Conservation (phyloP, 2,888 invertebrate genomes). For the Lepidonotus clava region DNA sequence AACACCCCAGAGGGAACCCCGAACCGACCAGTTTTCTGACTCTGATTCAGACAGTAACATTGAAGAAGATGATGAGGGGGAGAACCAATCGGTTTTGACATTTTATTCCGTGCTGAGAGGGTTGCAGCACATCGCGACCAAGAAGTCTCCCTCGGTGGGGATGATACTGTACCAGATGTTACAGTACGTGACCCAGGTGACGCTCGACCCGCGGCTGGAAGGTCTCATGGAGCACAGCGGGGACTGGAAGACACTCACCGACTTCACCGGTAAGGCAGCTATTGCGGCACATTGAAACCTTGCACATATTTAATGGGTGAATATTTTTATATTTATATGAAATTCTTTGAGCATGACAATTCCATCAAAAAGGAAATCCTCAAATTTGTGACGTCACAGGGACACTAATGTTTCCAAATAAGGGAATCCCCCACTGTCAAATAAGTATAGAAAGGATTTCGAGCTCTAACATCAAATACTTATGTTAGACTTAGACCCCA, state of each 20-base stretch:
- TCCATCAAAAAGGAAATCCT: too few species aligned
- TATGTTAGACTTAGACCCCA: too few species aligned
- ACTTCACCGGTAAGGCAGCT: slow-evolving; percentile 53
- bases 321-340: too few species aligned
- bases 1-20: background rate
- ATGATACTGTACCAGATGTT: slow-evolving; percentile 57
- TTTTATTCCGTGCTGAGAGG: background rate
- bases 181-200: slow-evolving; percentile 55
- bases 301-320: too few species aligned
- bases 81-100: background rate
- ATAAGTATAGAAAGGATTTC: too few species aligned
- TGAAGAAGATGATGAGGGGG: background rate
- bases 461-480: too few species aligned
- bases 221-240: slow-evolving; percentile 55
- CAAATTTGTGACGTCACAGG: too few species aligned
- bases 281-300: too few species aligned
- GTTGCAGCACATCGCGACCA: background rate
- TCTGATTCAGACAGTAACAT: background rate
- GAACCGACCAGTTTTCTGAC: background rate
- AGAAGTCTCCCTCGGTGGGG: background rate
- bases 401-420: too few species aligned
- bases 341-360: too few species aligned
- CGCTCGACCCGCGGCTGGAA: slow-evolving; percentile 55
- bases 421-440: too few species aligned
- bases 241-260: slow-evolving; percentile 56